A percentile compares a stretch with the other conserved stretches of the same genome.
These are phyloP conservation scores for Steatornis caripensis DNA, from an alignment of 2,113 vertebrate species.

Conservation along the genomic window DNA sequence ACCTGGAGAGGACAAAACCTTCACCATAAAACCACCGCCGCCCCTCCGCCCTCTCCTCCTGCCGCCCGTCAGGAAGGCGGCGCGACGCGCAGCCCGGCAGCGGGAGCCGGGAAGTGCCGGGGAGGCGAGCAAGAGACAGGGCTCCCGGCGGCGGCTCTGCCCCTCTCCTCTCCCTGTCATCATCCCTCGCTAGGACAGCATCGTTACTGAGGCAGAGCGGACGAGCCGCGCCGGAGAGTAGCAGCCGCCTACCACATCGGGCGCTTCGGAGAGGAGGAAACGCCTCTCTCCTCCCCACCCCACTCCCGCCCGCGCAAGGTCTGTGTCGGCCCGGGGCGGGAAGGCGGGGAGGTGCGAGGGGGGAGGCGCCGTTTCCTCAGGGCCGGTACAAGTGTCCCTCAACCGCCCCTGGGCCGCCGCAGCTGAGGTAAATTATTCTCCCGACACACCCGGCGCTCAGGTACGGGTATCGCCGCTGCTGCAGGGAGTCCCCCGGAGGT, in stretches of 20 bases:
- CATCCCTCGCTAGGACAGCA: slow-evolving; percentile 53
- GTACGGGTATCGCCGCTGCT: rapidly evolving
- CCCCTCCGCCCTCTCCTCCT: not conserved
- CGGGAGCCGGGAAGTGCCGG: not conserved
- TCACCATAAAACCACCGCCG: not conserved
- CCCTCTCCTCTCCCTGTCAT: slow-evolving; percentile 44
- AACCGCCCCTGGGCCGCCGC: too few species aligned
- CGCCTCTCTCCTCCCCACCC: not conserved
- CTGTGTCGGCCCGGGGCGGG: not conserved
- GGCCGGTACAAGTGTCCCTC: not conserved
- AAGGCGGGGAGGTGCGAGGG: not conserved
- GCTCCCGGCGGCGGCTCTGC: slow-evolving; percentile 11
- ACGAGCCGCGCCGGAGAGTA: not conserved
- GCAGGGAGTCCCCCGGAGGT: rapidly evolving
- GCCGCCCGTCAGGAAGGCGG: not conserved
- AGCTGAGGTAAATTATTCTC: rapidly evolving
- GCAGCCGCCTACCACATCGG: not conserved
- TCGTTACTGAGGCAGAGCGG: not conserved
- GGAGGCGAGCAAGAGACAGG: not conserved
- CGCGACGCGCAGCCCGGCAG: not conserved
- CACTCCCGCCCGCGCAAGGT: not conserved
- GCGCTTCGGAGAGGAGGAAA: not conserved
- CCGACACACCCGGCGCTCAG: rapidly evolving
- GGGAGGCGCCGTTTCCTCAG: not conserved
- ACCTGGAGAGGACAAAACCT: not conserved